Base-by-base conservation (phyloP, 2,113 vertebrate species). In the Muntiacus reevesi region DNA sequence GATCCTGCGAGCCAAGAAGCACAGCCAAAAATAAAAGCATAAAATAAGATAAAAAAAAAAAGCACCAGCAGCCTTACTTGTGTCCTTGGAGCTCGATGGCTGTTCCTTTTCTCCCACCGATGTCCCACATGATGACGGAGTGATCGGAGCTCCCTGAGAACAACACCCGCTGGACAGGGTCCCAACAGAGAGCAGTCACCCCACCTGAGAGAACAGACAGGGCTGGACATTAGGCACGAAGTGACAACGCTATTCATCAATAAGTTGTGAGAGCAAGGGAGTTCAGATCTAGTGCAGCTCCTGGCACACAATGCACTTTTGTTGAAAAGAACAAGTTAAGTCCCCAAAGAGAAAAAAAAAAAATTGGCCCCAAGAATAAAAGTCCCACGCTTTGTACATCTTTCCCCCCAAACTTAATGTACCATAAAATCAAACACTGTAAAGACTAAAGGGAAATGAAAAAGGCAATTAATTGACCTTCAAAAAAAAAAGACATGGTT, bases 91-190 rank as follows among this genome's bases (percentile, higher is more conserved):
- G 99, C 96, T 99, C 99, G 5, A 99, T 99, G 84, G 99, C 99
- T 1, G 99, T 99, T 98, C 99, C 99, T 99, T 99, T 99, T 86
- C 99, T 99, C 55, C 99, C 99, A 40, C 99, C 99, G 40, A 99
- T 99, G 99, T 99, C 99, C 99, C 99, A 99, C 99, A 99, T 99
- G 98, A 99, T 99, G 98, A 99, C 99, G 74, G 99, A 99, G 99
- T 99, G 99, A 97, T 99, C 99, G 0, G 99, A 99, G 98, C 99
- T 99, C 97, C 99, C 99, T 0, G 99, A 99, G 98, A 99, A 99
- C 85, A 99, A 98, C 81, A 99, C 98, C 94, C 99, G 98, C 97
- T 99, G 99, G 86, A 99, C 99, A 0, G 99, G 99, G 95, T 99
- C 99, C 99, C 99, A 99, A 67, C 99, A 99, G 97, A 99, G 99